phyloP scores from a whole-genome alignment of 1,140 invertebrate genomes.

The Drosophila aff. region DNA sequence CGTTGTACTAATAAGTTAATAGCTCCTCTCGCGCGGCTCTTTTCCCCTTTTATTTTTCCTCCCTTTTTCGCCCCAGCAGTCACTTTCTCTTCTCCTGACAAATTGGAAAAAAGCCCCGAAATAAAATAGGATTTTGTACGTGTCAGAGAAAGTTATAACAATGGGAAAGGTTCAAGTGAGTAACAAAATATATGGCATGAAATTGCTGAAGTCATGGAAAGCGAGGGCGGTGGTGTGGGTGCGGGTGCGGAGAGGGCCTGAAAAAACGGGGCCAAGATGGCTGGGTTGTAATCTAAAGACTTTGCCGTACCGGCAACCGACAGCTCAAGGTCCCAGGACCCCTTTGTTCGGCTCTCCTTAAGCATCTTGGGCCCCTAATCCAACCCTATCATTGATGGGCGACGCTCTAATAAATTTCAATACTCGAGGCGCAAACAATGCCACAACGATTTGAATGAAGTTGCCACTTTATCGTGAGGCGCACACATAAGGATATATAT shows the following conservation, averaged over 20 bases:
- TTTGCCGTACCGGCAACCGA: slow-evolving; percentile 32
- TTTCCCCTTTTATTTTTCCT: background rate
- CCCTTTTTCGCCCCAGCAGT: slow-evolving; percentile 7
- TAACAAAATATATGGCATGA: slow-evolving; percentile 36
- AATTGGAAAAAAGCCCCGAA: slow-evolving; percentile 72
- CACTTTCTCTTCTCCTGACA: slow-evolving; percentile 61
- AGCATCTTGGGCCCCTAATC: slow-evolving; percentile 31
- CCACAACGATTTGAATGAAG: slow-evolving; percentile 62
- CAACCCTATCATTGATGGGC: slow-evolving; percentile 52
- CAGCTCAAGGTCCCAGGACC: slow-evolving; percentile 50
- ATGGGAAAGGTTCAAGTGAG: slow-evolving; percentile 47
- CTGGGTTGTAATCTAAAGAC: slow-evolving; percentile 39
- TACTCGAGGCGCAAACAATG: slow-evolving; percentile 51
- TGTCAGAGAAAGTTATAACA: slow-evolving; percentile 46
- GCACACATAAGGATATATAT: slow-evolving; percentile 12
- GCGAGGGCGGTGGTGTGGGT: background rate
- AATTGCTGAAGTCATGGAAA: slow-evolving; percentile 40
- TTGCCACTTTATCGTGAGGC: slow-evolving; percentile 47
- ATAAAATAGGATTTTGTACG: slow-evolving; percentile 79
- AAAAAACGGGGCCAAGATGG: slow-evolving; percentile 32
- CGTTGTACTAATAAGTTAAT: slow-evolving; percentile 79
- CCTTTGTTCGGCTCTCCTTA: slow-evolving; percentile 18
- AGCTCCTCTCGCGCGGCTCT: slow-evolving; percentile 31
- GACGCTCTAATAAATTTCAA: slow-evolving; percentile 61
- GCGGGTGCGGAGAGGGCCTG: background rate